Evolutionary conservation across 1,140 invertebrate species (phyloP).

Genomic region (Drosophila simulans): DNA sequence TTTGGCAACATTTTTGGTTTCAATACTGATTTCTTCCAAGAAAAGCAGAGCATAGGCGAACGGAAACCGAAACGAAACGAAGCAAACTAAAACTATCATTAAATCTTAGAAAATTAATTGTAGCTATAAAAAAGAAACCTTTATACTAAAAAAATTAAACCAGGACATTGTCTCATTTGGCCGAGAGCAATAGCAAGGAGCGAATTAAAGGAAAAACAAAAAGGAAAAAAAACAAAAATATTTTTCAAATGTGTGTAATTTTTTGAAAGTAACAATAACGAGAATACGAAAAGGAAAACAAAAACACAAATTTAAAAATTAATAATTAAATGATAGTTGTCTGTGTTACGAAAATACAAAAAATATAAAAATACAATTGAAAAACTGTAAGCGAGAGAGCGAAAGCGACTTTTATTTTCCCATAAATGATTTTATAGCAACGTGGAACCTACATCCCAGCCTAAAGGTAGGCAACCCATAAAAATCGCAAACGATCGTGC

Average conservation of each 20-base stretch:
- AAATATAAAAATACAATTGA: constrained; percentile 69
- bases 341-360: constrained; percentile 75
- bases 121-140: constrained; percentile 62
- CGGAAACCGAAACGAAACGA: constrained; percentile 34
- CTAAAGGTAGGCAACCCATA: constrained; percentile 42
- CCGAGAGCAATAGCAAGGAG: constrained; percentile 36
- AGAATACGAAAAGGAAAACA: constrained; percentile 49
- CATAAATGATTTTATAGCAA: constrained; percentile 30
- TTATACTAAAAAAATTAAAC: constrained; percentile 57
- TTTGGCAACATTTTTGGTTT: constrained; percentile 33
- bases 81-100: constrained; percentile 75
- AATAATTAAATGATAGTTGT: constrained; percentile 81
- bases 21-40: constrained; percentile 24
- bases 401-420: constrained; percentile 32
- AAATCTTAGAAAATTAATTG: constrained; percentile 73
- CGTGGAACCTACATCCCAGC: constrained; percentile 8
- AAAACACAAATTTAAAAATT: constrained; percentile 55
- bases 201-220: constrained; percentile 26
- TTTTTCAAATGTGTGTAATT: constrained; percentile 83
- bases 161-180: constrained; percentile 57
- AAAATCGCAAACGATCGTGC: background rate
- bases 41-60: constrained; percentile 22
- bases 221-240: constrained; percentile 54
- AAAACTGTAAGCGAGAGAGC: constrained; percentile 53
- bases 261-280: constrained; percentile 80